Evolutionary conservation across 2,888 invertebrate genomes (phyloP).

Genomic region (Clunio marinus): DNA sequence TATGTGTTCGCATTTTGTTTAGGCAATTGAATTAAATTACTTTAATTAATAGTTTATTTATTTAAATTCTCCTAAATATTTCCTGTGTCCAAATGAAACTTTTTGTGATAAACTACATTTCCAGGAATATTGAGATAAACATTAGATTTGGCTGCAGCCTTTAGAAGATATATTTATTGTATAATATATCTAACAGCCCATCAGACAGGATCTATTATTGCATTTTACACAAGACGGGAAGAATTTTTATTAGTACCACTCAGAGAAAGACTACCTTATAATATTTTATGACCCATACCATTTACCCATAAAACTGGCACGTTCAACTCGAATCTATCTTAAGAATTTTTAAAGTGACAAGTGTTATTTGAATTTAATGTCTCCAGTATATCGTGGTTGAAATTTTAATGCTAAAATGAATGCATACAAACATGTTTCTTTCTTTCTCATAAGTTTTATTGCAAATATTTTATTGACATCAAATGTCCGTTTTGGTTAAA

Average conservation of each 20-base stretch:
- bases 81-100: constrained; percentile 17
- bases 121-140: neutral
- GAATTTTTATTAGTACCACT: constrained; percentile 16
- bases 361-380: constrained; percentile 9
- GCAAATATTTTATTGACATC: neutral
- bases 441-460: neutral
- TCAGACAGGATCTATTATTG: constrained; percentile 10
- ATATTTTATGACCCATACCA: too few species aligned
- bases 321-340: constrained; percentile 6
- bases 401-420: neutral
- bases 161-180: neutral
- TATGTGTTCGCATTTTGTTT: neutral
- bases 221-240: neutral
- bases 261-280: neutral
- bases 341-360: constrained; percentile 18
- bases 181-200: neutral
- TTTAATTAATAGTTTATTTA: constrained; percentile 26
- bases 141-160: too few species aligned
- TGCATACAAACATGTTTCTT: neutral
- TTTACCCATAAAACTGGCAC: neutral
- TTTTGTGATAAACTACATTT: neutral
- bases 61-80: constrained; percentile 30
- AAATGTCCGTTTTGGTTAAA: neutral
- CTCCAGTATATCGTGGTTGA: constrained; percentile 15
- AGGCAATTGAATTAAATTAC: constrained; percentile 34